Base-by-base conservation (phyloP, 2,113 vertebrate species). In the Dicerorhinus sumatrensis region DNA sequence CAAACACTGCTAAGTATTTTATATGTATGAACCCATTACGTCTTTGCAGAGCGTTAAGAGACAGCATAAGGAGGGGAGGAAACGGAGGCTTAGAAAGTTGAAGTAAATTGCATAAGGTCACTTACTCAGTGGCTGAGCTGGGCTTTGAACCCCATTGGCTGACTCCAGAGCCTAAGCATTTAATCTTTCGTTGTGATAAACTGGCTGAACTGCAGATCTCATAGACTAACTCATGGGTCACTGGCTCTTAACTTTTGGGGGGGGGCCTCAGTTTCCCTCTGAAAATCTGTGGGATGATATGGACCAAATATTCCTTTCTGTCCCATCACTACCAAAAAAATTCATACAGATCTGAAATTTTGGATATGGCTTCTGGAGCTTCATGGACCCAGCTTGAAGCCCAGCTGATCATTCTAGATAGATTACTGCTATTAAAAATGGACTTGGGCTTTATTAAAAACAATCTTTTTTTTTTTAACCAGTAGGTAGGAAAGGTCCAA, bases 181-280 rank as follows among this genome's bases (percentile, higher is more conserved):
- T 60, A 84, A 16, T 89, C 46, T 94, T 96, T 73, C 18, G 23
- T 18, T 77, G 39, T 73, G 89, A 95, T 96, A 82, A 95, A 72
- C 17, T 27, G 48, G n/a, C 62, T 31, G 62, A 62, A 63, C n/a
- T 94, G 82, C 58, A 69, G 13, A 75, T 65, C 76, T 91, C 12
- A 23, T 89, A 60, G 67, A 84, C 46, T 62, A 48, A 93, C 7
- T 79, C 58, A 51, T 7, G 69, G 76, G 36, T 87, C 84, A 79
- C 27, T 79, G 39, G 29, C 84, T 76, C 69, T 94, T 73, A 83
- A 77, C 18, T 87, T 87, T 85, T 96, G 3, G 27, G 1, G 33
- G n/a, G 46, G 39, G 5, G 12, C 27, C 14, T 92, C 58, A 48
- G 21, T 86, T 88, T 11, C 56, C 39, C 16, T 94, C 72, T 89